Conservation (phyloP, 1,140 invertebrate species). For the Rhyzopertha dominica region DNA sequence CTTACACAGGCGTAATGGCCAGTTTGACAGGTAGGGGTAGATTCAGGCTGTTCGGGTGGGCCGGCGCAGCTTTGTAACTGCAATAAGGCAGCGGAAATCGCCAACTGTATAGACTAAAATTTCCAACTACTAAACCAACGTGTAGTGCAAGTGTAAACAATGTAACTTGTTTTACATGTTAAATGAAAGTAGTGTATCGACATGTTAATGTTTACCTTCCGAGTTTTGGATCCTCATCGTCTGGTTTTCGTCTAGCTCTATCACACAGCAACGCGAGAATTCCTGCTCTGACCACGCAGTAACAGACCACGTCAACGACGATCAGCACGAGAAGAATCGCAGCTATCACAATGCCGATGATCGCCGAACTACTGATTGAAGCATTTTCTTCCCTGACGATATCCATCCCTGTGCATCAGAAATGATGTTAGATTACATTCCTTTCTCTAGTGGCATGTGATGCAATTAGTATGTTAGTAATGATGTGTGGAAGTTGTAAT, state of each 20-base stretch:
- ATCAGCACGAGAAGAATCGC: conserved; percentile 68
- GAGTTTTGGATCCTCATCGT: conserved; percentile 73
- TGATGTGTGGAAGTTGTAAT: no score
- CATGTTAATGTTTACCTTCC: conserved; percentile 59
- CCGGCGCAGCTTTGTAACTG: conserved; percentile 72
- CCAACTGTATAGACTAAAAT: conserved; percentile 87
- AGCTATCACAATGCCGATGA: conserved; percentile 72
- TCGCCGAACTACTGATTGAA: conserved; percentile 64
- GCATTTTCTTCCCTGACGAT: conserved; percentile 53
- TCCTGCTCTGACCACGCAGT: conserved; percentile 63
- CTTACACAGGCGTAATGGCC: conserved; percentile 61
- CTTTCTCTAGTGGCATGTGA: no score
- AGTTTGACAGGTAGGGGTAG: conserved; percentile 68
- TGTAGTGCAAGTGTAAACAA: conserved; percentile 7
- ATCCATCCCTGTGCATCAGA: no score
- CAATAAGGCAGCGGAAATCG: conserved; percentile 89
- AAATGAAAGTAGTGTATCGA: conserved; percentile 9
- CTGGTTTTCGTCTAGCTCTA: conserved; percentile 56
- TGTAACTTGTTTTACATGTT: conserved; percentile 1
- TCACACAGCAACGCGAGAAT: conserved; percentile 69
- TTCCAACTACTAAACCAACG: conserved; percentile 32
- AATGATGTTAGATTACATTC: no score
- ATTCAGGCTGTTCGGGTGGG: conserved; percentile 68
- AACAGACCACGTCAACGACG: conserved; percentile 72
- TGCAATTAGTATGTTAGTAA: no score